Evolutionary conservation across 2,888 invertebrate species (phyloP), one percentile per base, ranked within the genome.

Genomic region (Torymus tubicola): DNA sequence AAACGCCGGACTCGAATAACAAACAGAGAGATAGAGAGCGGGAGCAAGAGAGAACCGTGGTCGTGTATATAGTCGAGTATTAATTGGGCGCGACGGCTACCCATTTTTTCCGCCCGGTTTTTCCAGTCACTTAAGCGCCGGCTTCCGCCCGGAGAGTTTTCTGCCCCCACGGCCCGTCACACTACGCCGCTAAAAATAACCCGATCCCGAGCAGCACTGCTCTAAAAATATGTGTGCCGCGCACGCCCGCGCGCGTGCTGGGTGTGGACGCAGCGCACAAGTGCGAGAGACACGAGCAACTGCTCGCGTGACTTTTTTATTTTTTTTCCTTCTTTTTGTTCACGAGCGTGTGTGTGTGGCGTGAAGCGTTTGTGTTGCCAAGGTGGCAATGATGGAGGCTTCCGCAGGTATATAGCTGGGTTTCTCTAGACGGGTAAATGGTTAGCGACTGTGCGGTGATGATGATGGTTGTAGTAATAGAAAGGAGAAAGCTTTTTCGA

Each of bases 141-240:
- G 68, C 55, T 64, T 73, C 70, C 77, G 74, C 60, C 63, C 31
- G 42, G 42, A 42, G 42, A 42, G 16, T 60, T 63, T 65, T 12
- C 55, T 16, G 18, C 71, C 50, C 55, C 14, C 11, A 24, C 14
- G 10, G 12, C 55, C 42, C 64, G 16, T 42, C 50, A 42, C 5
- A 52, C 70, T 11, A n/a, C 42, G 42, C 42, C 55, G 52, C 75
- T 64, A 67, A 80, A 78, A 83, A 82, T 82, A 82, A 24, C 69
- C 13, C 52, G 63, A 77, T 78, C 68, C 78, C 42, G 42, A 42
- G 42, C 53, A 78, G 65, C 55, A 63, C 63, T 57, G 50, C 71
- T 69, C 78, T 61, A 77, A 63, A 70, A 77, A 82, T 82, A 80
- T 50, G 50, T 57, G 42, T 14, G n/a, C 67, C 24, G 21, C 61